phyloP scores from a whole-genome alignment of 2,888 invertebrate genomes.

The Glaucopsyche alexis region DNA sequence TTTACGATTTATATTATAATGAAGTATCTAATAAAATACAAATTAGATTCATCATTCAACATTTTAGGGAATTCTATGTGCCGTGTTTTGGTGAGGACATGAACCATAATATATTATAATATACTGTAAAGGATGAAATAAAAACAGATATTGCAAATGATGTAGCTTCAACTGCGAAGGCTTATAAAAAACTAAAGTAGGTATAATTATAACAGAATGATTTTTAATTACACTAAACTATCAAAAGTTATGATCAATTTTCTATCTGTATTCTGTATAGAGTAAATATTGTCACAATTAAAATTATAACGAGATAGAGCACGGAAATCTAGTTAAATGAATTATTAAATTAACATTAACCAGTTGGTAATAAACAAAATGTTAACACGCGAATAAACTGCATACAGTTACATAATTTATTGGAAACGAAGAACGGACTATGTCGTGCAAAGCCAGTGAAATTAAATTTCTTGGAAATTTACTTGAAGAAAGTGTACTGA shows the following conservation, averaged over 20 bases:
- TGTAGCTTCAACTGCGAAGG: too few relatives aligned
- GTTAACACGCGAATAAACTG: neutral
- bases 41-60: neutral
- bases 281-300: neutral
- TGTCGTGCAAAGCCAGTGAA: neutral
- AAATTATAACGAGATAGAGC: neutral
- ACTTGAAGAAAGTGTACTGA: neutral
- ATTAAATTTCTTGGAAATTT: neutral
- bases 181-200: too few relatives aligned
- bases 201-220: too few relatives aligned
- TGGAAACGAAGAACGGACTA: neutral
- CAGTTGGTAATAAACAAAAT: neutral
- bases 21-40: neutral
- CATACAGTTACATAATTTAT: neutral
- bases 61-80: neutral
- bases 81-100: too few relatives aligned
- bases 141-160: neutral
- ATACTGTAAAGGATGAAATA: neutral
- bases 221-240: too few relatives aligned
- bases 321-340: slow-evolving; percentile 17
- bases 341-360: slow-evolving; percentile 20
- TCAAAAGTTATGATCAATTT: too few relatives aligned
- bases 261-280: neutral
- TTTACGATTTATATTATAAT: neutral
- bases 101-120: too few relatives aligned